Conservation (phyloP, 35 echinoderm and acorn worm species). For the Apostichopus parvimensis region DNA sequence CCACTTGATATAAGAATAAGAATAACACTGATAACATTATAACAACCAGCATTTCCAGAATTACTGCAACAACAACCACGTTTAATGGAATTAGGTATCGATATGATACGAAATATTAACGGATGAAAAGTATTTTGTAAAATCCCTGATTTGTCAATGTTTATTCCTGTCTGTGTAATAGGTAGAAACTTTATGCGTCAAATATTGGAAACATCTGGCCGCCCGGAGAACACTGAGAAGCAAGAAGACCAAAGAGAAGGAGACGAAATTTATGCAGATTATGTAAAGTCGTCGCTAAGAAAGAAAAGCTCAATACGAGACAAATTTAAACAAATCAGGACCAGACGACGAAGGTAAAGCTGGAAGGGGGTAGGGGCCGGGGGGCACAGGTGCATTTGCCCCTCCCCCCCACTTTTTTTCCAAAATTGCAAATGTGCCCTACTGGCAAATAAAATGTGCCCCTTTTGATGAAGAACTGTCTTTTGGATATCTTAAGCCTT, state of each 20-base stretch:
- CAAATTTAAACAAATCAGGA: background rate
- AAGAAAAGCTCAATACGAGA: background rate
- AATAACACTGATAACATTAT: background rate
- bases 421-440: too few species aligned
- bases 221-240: background rate
- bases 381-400: background rate
- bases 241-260: background rate
- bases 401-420: too few species aligned
- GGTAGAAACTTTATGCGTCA: slow-evolving; percentile 1
- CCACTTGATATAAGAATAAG: too few species aligned
- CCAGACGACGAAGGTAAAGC: background rate
- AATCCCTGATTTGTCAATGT: background rate
- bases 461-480: too few species aligned
- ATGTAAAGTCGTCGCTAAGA: background rate
- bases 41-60: background rate
- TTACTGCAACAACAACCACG: background rate
- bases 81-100: background rate
- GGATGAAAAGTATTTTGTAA: background rate
- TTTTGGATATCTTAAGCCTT: too few species aligned
- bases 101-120: background rate
- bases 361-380: too few species aligned
- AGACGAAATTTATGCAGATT: background rate
- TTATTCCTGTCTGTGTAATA: background rate
- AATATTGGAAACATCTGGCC: background rate
- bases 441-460: too few species aligned